Conservation (phyloP, 2,797 vertebrate genomes). For the Mionectes olivaceus region DNA sequence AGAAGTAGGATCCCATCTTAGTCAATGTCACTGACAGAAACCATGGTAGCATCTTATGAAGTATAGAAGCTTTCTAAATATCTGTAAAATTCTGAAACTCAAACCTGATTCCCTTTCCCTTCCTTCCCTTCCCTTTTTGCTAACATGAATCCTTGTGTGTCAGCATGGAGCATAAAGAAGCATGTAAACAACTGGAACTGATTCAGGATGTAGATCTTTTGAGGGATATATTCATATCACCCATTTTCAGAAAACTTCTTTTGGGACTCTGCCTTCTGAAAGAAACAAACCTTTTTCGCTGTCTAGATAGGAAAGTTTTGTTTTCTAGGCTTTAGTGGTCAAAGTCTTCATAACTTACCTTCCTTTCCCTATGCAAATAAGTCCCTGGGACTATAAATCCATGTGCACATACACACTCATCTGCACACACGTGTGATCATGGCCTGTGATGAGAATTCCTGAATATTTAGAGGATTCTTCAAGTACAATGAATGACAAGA, state of each 20-base stretch:
- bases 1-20: background rate
- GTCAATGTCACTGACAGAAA: background rate
- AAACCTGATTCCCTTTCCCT: background rate
- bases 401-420: accelerated
- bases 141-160: background rate
- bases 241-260: background rate
- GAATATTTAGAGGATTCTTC: background rate
- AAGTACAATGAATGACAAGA: background rate
- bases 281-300: background rate
- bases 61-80: background rate
- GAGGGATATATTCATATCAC: background rate
- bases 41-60: background rate
- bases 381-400: background rate
- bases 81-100: background rate
- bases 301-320: background rate
- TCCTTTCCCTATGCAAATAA: background rate
- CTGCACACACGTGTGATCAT: accelerated
- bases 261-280: background rate
- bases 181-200: background rate
- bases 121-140: background rate
- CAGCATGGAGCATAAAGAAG: background rate
- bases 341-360: background rate
- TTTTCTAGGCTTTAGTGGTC: background rate
- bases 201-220: background rate
- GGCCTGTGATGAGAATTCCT: background rate